Base-by-base conservation (phyloP, 2,888 invertebrate species). In the Cerceris ruficornis region DNA sequence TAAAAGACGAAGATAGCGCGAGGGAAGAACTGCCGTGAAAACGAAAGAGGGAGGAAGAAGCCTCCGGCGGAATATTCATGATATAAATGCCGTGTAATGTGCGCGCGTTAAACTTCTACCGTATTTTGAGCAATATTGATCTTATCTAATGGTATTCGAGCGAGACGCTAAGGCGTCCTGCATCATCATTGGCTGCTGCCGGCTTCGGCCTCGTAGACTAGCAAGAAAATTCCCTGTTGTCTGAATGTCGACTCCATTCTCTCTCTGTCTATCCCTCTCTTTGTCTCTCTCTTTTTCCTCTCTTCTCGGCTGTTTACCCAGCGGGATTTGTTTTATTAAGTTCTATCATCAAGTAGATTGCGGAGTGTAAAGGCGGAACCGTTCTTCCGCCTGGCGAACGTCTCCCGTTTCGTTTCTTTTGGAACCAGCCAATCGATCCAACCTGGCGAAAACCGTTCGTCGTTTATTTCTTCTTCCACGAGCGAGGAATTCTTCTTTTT, bases 321-420 rank as follows among this genome's bases (percentile, higher is more conserved):
- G 82, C 85, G 85, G 87, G 88, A 90, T 91, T 91, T 91, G 91
- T 91, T 92, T 91, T 90, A 90, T 91, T 89, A 91, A 91, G 88
- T 91, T 90, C 89, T 83, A 89, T 87, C 87, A 88, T 88, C 87
- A 86, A 88, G 87, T 81, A 86, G 86, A 87, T 85, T 86, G 86
- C 77, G 65, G 77, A 84, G 78, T 52, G 80, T 77, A 83, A 78
- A 82, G 72, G 73, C 76, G 75, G 85, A 85, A 82, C 64, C 69
- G 64, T 68, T 49, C 66, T 73, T 72, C 54, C 69, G 17, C 39
- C 42, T 64, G n/a, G 43, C 64, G 39, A 11, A 15, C 28, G 7
- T 28, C 11, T 50, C 28, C 54, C 8, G 28, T 2, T 42, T 17
- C 52, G 7, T 42, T 49, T 50, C 67, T 55, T 55, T 68, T 46